phyloP scores from a whole-genome alignment of 2,888 invertebrate species.

The Lithodes maja region DNA sequence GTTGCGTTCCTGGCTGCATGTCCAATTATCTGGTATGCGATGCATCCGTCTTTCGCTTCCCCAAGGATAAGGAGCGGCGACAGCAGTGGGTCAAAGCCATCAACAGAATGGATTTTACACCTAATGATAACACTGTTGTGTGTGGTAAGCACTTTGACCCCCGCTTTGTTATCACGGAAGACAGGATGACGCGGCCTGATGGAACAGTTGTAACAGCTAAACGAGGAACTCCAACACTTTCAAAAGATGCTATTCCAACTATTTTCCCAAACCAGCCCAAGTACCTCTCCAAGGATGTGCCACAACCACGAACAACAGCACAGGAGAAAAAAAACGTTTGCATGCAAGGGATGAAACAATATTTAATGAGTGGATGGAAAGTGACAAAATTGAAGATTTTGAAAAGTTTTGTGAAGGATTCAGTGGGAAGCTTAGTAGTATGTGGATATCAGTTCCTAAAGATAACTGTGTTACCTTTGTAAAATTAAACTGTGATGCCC shows the following conservation, averaged over 20 bases:
- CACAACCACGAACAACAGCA: not conserved
- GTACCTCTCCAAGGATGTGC: not conserved
- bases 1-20: not conserved
- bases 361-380: no score
- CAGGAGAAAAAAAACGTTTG: not conserved
- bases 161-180: conserved; percentile 4
- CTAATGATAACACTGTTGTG: not conserved
- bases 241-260: conserved; percentile 17
- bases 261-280: conserved; percentile 1
- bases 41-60: conserved; percentile 24
- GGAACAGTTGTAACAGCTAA: conserved; percentile 30
- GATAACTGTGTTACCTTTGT: no score
- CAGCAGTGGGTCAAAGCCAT: not conserved
- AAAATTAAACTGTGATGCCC: no score
- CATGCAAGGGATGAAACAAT: not conserved
- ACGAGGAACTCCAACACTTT: conserved; percentile 2
- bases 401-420: not conserved
- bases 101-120: not conserved
- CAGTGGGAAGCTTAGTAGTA: no score
- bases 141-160: not conserved
- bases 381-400: not conserved
- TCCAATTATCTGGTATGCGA: not conserved
- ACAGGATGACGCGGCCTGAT: conserved; percentile 19
- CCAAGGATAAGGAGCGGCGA: conserved; percentile 31
- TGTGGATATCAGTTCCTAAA: no score